Evolutionary conservation across 2,113 vertebrate genomes (phyloP), one percentile per base, ranked within the genome.

Genomic region (Callipepla squamata): DNA sequence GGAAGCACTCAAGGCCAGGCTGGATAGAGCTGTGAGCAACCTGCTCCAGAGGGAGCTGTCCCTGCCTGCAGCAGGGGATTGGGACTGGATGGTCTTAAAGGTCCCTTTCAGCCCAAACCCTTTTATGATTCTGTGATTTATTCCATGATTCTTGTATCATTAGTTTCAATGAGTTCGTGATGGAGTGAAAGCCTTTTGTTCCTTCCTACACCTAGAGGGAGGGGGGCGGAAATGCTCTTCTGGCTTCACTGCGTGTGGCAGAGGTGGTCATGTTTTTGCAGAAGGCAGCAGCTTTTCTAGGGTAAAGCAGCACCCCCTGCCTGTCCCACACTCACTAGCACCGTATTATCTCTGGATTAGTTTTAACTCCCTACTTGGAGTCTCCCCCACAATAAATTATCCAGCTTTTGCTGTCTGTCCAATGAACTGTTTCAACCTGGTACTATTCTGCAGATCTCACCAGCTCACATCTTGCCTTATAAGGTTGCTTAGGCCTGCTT

Each of bases 261-360:
- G 67, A 65, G 34, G 36, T 32, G 50, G 13, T 63, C 19, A 0
- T 13, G 13, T 4, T 45, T 85, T 51, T 40, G 45, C 36, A 58
- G 36, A 80, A n/a, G 45, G 6, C 0, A 7, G 11, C 34, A 15
- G 51, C 72, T 88, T 62, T 63, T 42, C n/a, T 36, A 36, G 1
- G 57, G 7, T 21, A 2, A 15, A 9, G 11, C 12, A 51, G 3
- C 23, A 13, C 18, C 44, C 23, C 58, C 23, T 30, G 22, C 40
- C n/a, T 15, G 19, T 61, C n/a, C 45, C 1, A 0, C 11, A 11
- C n/a, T 36, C 53, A 12, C 20, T 15, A 17, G 13, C 23, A 14
- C 10, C 58, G 25, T 6, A 8, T 23, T 16, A 53, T 21, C 38
- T 17, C 38, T 17, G 15, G 18, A 47, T 2, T 65, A 19, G 65